Conservation (phyloP, 2,113 vertebrate genomes). For the Semicossyphus pulcher region DNA sequence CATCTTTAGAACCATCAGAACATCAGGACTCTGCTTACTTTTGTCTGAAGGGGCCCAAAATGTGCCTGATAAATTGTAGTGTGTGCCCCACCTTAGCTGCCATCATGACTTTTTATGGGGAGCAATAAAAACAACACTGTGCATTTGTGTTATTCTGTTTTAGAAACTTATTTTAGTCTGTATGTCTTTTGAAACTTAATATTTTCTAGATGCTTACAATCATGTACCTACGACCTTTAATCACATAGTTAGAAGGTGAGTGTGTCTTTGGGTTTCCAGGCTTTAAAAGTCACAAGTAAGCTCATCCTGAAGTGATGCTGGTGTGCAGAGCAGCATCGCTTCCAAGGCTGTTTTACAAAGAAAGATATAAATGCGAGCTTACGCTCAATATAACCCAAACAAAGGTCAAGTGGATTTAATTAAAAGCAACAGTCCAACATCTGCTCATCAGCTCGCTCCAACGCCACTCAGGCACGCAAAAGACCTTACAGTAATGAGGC, state of each 20-base stretch:
- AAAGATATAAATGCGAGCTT: conserved; percentile 51
- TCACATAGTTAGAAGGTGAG: background rate
- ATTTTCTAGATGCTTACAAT: too few relatives aligned
- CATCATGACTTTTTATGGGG: too few relatives aligned
- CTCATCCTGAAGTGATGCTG: background rate
- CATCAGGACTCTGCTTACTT: too few relatives aligned
- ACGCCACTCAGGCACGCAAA: conserved; percentile 74
- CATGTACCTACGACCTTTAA: background rate
- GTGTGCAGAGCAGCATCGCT: background rate
- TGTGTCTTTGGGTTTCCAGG: background rate
- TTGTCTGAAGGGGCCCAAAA: too few relatives aligned
- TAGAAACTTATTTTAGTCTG: too few relatives aligned
- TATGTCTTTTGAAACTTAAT: too few relatives aligned
- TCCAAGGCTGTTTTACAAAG: conserved; percentile 15
- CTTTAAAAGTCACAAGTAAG: background rate
- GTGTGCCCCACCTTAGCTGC: too few relatives aligned
- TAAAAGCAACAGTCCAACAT: conserved; percentile 86
- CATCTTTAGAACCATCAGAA: too few relatives aligned
- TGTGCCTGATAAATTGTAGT: too few relatives aligned
- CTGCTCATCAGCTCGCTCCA: conserved; percentile 82
- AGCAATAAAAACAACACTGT: too few relatives aligned
- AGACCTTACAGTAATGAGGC: conserved; percentile 76
- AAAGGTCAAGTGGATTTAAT: conserved; percentile 84
- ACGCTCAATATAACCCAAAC: conserved; percentile 81
- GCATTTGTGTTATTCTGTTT: too few relatives aligned